phyloP scores from a whole-genome alignment of 2,113 vertebrate genomes.

The Myrmophylax atrothorax region DNA sequence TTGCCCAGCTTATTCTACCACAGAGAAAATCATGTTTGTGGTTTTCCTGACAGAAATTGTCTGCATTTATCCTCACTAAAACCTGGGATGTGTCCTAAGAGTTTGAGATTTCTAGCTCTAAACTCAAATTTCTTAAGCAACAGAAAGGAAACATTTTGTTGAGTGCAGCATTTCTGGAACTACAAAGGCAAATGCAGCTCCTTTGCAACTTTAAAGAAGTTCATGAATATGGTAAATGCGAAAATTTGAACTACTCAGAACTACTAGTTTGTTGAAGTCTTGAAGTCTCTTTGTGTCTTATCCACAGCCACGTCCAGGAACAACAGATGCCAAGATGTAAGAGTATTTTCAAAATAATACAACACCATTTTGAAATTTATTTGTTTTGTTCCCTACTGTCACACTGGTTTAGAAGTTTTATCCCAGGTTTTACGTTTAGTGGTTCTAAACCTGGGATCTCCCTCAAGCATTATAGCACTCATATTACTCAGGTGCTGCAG shows the following conservation, averaged over 20 bases:
- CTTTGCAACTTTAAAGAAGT: not conserved
- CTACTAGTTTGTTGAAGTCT: not conserved
- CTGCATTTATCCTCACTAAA: not conserved
- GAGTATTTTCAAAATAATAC: not conserved
- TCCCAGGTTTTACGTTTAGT: not conserved
- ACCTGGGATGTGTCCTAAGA: not conserved
- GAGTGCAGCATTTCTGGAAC: not conserved
- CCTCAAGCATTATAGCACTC: not conserved
- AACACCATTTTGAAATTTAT: not conserved
- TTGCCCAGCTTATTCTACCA: not conserved
- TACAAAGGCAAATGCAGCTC: not conserved
- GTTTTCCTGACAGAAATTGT: not conserved
- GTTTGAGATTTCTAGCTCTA: not conserved
- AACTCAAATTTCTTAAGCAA: not conserved
- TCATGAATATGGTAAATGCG: not conserved
- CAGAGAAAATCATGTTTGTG: not conserved
- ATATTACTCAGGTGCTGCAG: not conserved
- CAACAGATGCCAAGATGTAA: not conserved
- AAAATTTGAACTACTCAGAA: not conserved
- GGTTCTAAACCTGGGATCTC: not conserved
- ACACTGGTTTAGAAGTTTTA: not conserved
- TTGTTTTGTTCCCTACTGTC: not conserved
- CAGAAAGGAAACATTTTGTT: not conserved
- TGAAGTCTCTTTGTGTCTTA: not conserved
- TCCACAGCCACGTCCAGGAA: not conserved